Conservation (phyloP, 2,888 invertebrate species). For the Apeira syringaria region DNA sequence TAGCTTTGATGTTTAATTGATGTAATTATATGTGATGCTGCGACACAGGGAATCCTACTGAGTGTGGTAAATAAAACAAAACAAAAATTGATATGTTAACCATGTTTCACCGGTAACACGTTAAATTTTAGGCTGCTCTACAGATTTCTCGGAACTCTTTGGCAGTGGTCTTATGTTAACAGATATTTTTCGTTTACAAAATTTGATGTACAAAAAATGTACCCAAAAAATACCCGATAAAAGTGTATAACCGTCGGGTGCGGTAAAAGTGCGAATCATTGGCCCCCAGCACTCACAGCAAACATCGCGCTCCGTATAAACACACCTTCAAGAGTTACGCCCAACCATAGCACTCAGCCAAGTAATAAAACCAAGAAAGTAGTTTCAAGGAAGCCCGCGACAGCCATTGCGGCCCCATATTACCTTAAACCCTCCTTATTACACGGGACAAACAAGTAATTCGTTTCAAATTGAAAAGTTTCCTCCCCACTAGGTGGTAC, state of each 20-base stretch:
- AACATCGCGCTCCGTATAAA: constrained; percentile 41
- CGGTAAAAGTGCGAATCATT: constrained; percentile 24
- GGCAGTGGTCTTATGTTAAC: too few relatives aligned
- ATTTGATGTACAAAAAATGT: constrained; percentile 2
- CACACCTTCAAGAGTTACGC: constrained; percentile 50
- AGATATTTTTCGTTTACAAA: too few relatives aligned
- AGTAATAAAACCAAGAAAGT: constrained; percentile 81
- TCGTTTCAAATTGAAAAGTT: constrained; percentile 84
- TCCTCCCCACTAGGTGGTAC: constrained; percentile 77
- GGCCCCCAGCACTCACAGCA: constrained; percentile 26
- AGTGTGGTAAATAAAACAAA: too few relatives aligned
- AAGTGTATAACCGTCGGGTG: constrained; percentile 8
- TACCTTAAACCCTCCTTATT: constrained; percentile 80
- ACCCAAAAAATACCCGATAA: constrained; percentile 9
- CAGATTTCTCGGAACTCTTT: too few relatives aligned
- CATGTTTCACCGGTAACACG: too few relatives aligned
- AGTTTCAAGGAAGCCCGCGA: constrained; percentile 79
- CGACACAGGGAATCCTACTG: too few relatives aligned
- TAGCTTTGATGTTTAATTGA: too few relatives aligned
- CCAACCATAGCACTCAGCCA: constrained; percentile 69
- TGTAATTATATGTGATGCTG: too few relatives aligned
- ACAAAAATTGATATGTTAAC: too few relatives aligned
- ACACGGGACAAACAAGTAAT: constrained; percentile 81
- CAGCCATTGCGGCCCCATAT: constrained; percentile 74
- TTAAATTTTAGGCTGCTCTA: too few relatives aligned